Evolutionary conservation across 2,113 vertebrate species (phyloP).

Genomic region (Elachura formosa): DNA sequence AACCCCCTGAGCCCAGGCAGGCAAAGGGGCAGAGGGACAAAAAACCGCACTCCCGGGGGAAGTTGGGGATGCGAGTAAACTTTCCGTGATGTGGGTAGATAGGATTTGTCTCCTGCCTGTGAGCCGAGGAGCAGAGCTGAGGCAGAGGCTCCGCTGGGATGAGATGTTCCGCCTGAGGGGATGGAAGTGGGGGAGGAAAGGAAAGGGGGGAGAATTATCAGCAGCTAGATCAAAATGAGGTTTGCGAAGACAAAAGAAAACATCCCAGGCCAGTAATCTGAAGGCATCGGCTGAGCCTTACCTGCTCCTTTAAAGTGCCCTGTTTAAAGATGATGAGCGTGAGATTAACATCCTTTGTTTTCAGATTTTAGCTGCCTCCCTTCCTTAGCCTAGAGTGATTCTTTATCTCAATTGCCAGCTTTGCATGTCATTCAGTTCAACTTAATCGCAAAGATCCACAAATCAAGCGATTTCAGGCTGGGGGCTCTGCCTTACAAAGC

Average conservation of each 20-base stretch:
- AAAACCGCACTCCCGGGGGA: background rate
- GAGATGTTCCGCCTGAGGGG: background rate
- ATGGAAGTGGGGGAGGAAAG: background rate
- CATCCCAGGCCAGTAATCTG: background rate
- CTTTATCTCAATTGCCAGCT: constrained; percentile 64
- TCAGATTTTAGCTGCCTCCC: constrained; percentile 7
- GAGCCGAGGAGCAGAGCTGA: background rate
- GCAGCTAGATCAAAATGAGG: constrained; percentile 9
- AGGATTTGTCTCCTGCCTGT: background rate
- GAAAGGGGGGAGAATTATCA: background rate
- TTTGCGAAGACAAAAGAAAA: constrained; percentile 19
- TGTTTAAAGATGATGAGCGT: constrained; percentile 20
- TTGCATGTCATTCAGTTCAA: constrained; percentile 62
- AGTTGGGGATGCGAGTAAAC: background rate
- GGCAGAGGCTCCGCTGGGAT: background rate
- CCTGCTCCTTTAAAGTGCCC: background rate
- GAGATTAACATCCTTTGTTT: constrained; percentile 61
- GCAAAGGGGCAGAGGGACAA: background rate
- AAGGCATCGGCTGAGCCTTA: background rate
- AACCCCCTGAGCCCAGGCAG: background rate
- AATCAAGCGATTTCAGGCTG: constrained; percentile 59
- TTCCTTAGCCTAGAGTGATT: constrained; percentile 40
- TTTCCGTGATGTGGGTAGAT: background rate
- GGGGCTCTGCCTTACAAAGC: constrained; percentile 47
- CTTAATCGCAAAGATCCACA: constrained; percentile 57